Conservation (phyloP, 2,113 vertebrate genomes). For the Albula goreensis region DNA sequence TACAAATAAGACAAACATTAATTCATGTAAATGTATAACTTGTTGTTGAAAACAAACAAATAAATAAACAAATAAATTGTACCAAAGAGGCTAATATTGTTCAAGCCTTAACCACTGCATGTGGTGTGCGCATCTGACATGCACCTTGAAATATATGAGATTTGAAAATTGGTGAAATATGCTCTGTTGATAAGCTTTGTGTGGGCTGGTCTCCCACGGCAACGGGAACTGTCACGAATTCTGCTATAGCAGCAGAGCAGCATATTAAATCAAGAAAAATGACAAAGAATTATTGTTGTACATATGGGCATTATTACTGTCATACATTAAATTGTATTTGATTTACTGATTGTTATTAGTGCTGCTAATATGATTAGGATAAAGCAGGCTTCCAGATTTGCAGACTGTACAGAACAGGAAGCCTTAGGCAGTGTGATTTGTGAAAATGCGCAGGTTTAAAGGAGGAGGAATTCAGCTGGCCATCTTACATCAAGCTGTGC, state of each 20-base stretch:
- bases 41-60: background rate
- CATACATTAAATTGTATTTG: background rate
- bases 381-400: background rate
- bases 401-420: background rate
- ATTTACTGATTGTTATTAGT: background rate
- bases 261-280: background rate
- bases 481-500: slow-evolving; percentile 77
- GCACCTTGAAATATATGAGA: background rate
- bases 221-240: background rate
- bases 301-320: background rate
- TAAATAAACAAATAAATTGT: background rate
- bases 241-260: background rate
- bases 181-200: background rate
- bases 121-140: background rate
- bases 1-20: too few relatives aligned
- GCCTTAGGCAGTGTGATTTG: background rate
- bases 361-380: background rate
- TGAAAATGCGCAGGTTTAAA: slow-evolving; percentile 68
- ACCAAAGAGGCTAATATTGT: background rate
- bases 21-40: too few relatives aligned
- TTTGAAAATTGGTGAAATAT: background rate
- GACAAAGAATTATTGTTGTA: background rate
- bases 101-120: background rate
- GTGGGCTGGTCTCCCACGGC: slow-evolving; percentile 20
- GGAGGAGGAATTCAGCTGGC: slow-evolving; percentile 83